These are phyloP conservation scores for Schizopygopsis pylzovi DNA, from an alignment of 2,797 vertebrate genomes.

Conservation along the genomic window DNA sequence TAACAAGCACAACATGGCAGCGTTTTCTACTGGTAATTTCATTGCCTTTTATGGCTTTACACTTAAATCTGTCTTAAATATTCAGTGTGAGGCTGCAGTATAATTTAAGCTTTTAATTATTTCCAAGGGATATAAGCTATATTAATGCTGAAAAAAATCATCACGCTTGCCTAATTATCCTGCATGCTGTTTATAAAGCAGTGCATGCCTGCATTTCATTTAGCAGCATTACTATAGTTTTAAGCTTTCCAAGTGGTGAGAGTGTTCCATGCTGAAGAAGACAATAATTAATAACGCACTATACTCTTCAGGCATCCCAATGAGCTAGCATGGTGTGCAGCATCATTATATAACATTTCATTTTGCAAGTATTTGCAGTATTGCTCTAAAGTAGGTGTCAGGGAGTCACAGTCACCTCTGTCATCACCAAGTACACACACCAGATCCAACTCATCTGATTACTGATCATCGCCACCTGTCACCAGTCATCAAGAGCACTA, in stretches of 20 bases:
- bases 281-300: not conserved
- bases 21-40: conserved; percentile 31
- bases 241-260: not conserved
- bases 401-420: no score
- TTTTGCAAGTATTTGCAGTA: not conserved
- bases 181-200: not conserved
- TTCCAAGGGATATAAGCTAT: conserved; percentile 12
- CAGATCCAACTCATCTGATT: no score
- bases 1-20: conserved; percentile 31
- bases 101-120: conserved; percentile 24
- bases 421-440: no score
- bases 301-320: not conserved
- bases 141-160: conserved; percentile 16
- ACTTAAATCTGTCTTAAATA: conserved; percentile 34
- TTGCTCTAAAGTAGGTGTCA: not conserved
- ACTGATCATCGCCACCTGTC: no score
- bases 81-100: not conserved
- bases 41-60: conserved; percentile 37
- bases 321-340: not conserved
- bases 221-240: not conserved
- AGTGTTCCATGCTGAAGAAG: not conserved
- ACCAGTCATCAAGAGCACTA: no score
- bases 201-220: not conserved
- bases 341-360: not conserved
- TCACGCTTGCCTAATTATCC: not conserved